Evolutionary conservation across 2,113 vertebrate genomes (phyloP).

Genomic region (Grantiella picta): DNA sequence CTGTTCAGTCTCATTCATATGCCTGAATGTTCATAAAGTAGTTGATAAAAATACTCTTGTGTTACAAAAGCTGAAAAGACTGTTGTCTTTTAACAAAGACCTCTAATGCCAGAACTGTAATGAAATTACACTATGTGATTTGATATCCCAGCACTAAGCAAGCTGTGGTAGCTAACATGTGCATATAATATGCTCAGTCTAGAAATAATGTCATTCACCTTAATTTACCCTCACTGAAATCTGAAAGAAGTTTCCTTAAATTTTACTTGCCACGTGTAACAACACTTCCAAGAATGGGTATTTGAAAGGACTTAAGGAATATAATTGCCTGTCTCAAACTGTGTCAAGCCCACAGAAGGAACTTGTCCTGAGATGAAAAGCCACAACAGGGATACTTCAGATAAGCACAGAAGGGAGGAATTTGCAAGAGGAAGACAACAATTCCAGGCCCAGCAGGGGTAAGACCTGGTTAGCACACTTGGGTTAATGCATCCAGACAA

Average conservation of each 20-base stretch:
- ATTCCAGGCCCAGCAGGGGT: neutral
- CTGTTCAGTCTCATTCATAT: neutral
- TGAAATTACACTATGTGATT: neutral
- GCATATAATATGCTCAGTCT: too few relatives aligned
- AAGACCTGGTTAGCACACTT: rapidly evolving
- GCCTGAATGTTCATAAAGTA: neutral
- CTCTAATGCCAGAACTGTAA: neutral
- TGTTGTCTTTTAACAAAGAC: neutral
- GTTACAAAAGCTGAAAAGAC: neutral
- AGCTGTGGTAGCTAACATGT: neutral
- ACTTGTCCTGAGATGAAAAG: neutral
- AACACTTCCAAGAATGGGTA: neutral
- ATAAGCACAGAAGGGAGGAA: neutral
- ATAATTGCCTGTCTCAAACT: neutral
- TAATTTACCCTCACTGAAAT: neutral
- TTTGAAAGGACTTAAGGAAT: neutral
- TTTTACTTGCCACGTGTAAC: neutral
- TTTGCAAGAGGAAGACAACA: neutral
- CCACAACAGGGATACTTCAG: neutral
- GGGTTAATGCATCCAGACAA: rapidly evolving
- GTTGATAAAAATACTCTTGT: neutral
- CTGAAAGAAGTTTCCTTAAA: neutral
- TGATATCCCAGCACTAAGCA: neutral
- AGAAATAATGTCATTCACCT: neutral
- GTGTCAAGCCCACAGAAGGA: neutral